Evolutionary conservation across 2,888 invertebrate genomes (phyloP), one percentile per base, ranked within the genome.

Genomic region (Acleris sparsana): DNA sequence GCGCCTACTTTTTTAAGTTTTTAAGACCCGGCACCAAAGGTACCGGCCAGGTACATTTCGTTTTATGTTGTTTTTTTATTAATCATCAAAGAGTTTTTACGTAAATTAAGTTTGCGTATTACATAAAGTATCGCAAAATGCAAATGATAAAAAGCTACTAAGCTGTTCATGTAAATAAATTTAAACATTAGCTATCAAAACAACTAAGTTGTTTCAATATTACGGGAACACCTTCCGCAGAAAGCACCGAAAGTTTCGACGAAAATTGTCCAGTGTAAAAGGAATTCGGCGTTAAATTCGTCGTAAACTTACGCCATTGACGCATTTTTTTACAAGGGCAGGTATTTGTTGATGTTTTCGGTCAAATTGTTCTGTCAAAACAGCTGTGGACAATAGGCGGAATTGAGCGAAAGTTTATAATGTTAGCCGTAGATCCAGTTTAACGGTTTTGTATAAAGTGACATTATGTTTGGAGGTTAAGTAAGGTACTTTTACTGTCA

Each of bases 1-100:
- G 69, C 72, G 67, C 67, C 71, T 75, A 25, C 57, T 76, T 78
- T 69, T 80, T 80, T 78, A 59, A 70, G 58, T 60, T 70, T 67
- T 71, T 67, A 70, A 63, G 57, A 51, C 59, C 58, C 63, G 66
- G 68, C 72, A 70, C 65, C 65, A 65, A 65, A 65, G 60, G 65
- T 44, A 56, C 60, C 65, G 65, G 64, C 64, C 65, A 65, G 65
- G 65, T 65, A 65, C 11, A 53, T 56, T 65, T 61, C 43, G 60
- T 65, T 65, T 64, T 65, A 61, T 65, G 60, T 25, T 65, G 56
- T 65, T 56, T 65, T 33, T 62, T 65, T 61, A 52, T 5, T 44
- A 60, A 55, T 52, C 60, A 61, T 49, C 17, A 49, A 59, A 51
- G 51, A 52, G 65, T 51, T 65, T 56, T 57, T 64, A 59, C 53